Base-by-base conservation (phyloP, 1,140 invertebrate species). In the Drosophila arizonae region DNA sequence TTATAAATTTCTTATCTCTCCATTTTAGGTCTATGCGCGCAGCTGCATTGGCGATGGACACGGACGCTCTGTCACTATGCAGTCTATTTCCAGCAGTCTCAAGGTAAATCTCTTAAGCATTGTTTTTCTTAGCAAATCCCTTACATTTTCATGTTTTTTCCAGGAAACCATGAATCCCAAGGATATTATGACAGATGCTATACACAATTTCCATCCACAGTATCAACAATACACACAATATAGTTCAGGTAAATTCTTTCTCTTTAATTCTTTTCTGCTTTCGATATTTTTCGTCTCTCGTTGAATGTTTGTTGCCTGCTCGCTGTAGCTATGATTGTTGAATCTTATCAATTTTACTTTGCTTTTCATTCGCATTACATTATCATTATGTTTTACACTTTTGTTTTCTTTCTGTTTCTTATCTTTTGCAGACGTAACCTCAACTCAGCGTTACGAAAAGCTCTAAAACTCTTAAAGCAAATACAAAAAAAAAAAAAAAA, bases 141-240 rank as follows among this genome's bases (percentile, higher is more conserved):
- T 10, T 43, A 33, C 28, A 0, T 30, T 11, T 1, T 2, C 26
- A 0, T 65, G 5, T 57, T 65, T 57, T 81, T 93, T 93, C 0
- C 91, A 98, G 97, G 99, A 99, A 95, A 99, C 99, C 5, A 99
- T 99, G 97, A 99, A 99, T 94, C 99, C 99, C 46, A 97, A 99
- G 93, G 99, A 99, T 93, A 99, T 99, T 91, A 99, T 99, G 98
- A 99, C 98, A 89, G 99, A 99, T 93, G 99, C 99, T 90, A 99
- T 99, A 92, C 99, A 99, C 93, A 99, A 99, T 93, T 99, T 99
- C 94, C 99, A 99, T 94, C 99, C 99, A 30, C 98, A 99, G 89
- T 99, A 99, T 93, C 98, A 99, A 93, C 98, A 99, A 92, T 99
- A 99, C 92, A 99, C 98, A 6, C 99, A 99, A 91, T 99, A 99